phyloP scores from a whole-genome alignment of 2,888 invertebrate species.

The Trilocha varians region DNA sequence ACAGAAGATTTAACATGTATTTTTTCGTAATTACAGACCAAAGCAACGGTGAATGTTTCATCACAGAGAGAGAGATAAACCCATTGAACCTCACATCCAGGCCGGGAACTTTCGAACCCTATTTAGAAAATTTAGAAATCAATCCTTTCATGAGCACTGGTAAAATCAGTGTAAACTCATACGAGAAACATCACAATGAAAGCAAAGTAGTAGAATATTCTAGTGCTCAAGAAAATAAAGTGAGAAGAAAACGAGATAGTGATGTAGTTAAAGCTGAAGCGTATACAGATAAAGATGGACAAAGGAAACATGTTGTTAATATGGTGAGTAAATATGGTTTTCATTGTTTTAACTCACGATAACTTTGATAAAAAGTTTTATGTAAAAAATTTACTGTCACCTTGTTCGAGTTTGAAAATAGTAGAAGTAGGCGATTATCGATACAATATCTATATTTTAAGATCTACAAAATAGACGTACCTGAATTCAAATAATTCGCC shows the following conservation, averaged over 20 bases:
- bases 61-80: conserved; percentile 76
- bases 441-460: too few species aligned
- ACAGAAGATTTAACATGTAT: too few species aligned
- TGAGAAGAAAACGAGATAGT: conserved; percentile 76
- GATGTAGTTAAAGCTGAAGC: conserved; percentile 83
- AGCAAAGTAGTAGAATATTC: conserved; percentile 37
- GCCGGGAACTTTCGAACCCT: conserved; percentile 55
- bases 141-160: conserved; percentile 48
- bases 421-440: too few species aligned
- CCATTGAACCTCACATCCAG: conserved; percentile 73
- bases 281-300: conserved; percentile 78
- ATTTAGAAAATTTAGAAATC: conserved; percentile 65
- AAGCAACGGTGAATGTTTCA: conserved; percentile 78
- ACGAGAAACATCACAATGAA: conserved; percentile 43
- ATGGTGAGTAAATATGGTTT: conserved; percentile 77
- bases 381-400: too few species aligned
- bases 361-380: too few species aligned
- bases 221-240: conserved; percentile 46
- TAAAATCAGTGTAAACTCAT: conserved; percentile 49
- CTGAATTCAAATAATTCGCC: too few species aligned
- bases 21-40: too few species aligned
- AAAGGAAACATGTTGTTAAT: conserved; percentile 80
- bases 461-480: too few species aligned
- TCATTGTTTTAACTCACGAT: too few species aligned
- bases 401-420: too few species aligned